Conservation (phyloP, 1,140 invertebrate species). For the Achatina immaculata region DNA sequence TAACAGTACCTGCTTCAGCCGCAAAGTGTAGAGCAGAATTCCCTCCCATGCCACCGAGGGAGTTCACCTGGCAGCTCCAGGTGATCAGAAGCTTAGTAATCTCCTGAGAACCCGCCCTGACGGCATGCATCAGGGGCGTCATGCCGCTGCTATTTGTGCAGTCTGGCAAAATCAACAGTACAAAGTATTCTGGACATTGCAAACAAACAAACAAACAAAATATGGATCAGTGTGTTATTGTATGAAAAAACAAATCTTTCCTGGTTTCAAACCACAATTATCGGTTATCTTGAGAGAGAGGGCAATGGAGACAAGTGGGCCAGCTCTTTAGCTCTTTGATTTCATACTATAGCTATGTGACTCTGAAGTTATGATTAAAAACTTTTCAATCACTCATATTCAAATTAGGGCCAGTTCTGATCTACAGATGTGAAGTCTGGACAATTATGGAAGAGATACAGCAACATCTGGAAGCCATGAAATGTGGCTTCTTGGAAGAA, state of each 20-base stretch:
- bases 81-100: constrained; percentile 85
- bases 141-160: constrained; percentile 71
- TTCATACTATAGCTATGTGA: no score
- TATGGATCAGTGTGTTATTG: not conserved
- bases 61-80: constrained; percentile 74
- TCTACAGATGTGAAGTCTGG: no score
- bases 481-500: no score
- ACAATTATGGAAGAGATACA: no score
- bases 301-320: no score
- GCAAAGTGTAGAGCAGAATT: constrained; percentile 68
- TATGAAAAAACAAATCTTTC: constrained; percentile 15
- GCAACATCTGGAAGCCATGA: no score
- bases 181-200: constrained; percentile 52
- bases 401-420: no score
- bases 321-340: no score
- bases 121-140: constrained; percentile 87
- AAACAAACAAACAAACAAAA: constrained; percentile 36
- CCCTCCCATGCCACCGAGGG: constrained; percentile 51
- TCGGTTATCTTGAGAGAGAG: constrained; percentile 45
- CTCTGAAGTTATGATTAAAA: no score
- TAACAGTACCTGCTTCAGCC: constrained; percentile 57
- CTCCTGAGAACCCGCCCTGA: constrained; percentile 84
- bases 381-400: no score
- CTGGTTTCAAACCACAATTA: constrained; percentile 43
- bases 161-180: constrained; percentile 49